phyloP scores from a whole-genome alignment of 2,113 vertebrate genomes.

The Archilochus colubris region DNA sequence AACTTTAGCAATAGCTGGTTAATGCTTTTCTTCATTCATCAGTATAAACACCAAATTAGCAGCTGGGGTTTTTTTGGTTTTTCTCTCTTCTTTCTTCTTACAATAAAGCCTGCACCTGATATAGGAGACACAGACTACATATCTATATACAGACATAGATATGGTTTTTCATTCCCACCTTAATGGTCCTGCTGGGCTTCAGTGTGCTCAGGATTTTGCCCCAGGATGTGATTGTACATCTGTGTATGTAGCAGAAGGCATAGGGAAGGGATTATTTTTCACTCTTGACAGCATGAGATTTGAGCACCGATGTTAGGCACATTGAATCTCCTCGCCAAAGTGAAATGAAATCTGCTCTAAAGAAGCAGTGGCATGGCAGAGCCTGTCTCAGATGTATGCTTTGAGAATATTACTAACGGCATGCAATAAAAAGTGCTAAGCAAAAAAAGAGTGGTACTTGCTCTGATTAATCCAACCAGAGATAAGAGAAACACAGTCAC shows the following conservation, averaged over 20 bases:
- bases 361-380: not conserved
- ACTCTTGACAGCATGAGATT: slow-evolving; percentile 38
- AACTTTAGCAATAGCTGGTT: not conserved
- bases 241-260: slow-evolving; percentile 44
- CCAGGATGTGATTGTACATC: slow-evolving; percentile 35
- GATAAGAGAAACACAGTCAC: not conserved
- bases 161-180: not conserved
- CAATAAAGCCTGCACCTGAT: not conserved
- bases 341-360: slow-evolving; percentile 4
- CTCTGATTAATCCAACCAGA: slow-evolving; percentile 1
- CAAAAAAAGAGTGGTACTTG: not conserved
- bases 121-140: not conserved
- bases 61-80: not conserved
- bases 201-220: slow-evolving; percentile 3
- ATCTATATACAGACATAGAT: not conserved
- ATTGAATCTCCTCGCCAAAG: not conserved
- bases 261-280: slow-evolving; percentile 32
- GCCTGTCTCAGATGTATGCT: not conserved
- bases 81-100: not conserved
- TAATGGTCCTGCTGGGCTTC: not conserved
- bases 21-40: not conserved
- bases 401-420: not conserved
- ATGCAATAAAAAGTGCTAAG: not conserved
- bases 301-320: not conserved
- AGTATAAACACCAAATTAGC: not conserved